phyloP scores from a whole-genome alignment of 64 coral and sea anemone species.

The Pocillopora verrucosa region DNA sequence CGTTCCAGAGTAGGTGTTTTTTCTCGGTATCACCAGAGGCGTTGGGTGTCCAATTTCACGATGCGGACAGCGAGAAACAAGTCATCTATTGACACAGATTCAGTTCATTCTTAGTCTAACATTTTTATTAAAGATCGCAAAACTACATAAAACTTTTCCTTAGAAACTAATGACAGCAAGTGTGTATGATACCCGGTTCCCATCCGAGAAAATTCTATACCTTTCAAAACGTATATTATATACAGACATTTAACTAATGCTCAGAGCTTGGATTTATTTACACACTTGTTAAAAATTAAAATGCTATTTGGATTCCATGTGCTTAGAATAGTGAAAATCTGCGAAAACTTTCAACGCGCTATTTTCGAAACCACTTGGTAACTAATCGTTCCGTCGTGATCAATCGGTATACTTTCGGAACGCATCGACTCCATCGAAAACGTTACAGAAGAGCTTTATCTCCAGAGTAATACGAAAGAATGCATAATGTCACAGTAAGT shows the following conservation, averaged over 20 bases:
- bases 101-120: not conserved
- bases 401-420: not conserved
- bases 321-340: not conserved
- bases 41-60: too few species aligned
- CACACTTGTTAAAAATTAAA: conserved; percentile 31
- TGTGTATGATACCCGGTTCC: not conserved
- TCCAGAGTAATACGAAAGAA: not conserved
- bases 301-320: not conserved
- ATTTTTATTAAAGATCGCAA: conserved; percentile 30
- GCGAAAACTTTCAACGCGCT: not conserved
- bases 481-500: not conserved
- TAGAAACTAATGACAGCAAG: conserved; percentile 16
- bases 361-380: too few species aligned
- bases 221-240: conserved; percentile 23
- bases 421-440: not conserved
- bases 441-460: not conserved
- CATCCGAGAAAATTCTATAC: conserved; percentile 7
- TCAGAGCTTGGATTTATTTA: conserved; percentile 28
- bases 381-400: not conserved
- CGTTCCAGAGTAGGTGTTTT: too few species aligned
- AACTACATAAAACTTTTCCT: conserved; percentile 11
- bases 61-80: not conserved
- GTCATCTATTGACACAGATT: not conserved
- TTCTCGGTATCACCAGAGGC: too few species aligned
- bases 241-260: conserved; percentile 3